phyloP scores from a whole-genome alignment of 2,888 invertebrate species.

The Unio delphinus region DNA sequence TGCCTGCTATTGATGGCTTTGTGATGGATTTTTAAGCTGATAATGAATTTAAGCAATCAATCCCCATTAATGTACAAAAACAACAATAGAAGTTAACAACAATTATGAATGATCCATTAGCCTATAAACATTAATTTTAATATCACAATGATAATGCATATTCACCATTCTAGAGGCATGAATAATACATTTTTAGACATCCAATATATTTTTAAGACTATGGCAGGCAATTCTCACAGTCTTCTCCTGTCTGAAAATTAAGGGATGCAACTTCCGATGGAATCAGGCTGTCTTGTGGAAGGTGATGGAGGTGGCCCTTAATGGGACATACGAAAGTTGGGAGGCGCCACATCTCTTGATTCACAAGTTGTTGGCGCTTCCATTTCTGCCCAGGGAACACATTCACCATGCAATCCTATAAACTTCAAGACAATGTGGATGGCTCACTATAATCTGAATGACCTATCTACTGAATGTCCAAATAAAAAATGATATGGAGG shows the following conservation, averaged over 20 bases:
- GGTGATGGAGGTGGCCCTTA: constrained; percentile 9
- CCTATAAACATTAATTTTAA: background rate
- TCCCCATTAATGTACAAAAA: background rate
- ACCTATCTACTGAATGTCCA: constrained; percentile 8
- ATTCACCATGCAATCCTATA: constrained; percentile 12
- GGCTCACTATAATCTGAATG: constrained; percentile 4
- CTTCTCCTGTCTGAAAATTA: constrained; percentile 1
- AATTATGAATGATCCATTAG: background rate
- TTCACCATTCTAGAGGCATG: background rate
- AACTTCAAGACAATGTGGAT: constrained; percentile 2
- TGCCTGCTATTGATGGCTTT: background rate
- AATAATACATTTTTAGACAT: background rate
- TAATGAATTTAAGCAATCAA: background rate
- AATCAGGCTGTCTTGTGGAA: constrained; percentile 15
- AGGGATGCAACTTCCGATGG: constrained; percentile 22
- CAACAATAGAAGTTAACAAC: background rate
- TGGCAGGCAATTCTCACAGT: constrained; percentile 15
- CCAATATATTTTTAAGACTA: constrained; percentile 11
- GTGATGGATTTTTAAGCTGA: background rate
- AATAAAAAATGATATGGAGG: constrained; percentile 20
- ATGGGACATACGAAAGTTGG: constrained; percentile 10
- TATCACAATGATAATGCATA: background rate
- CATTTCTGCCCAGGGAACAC: constrained; percentile 16
- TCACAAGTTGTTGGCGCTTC: constrained; percentile 13
- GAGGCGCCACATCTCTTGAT: constrained; percentile 7